Evolutionary conservation across 1,140 invertebrate species (phyloP).

Genomic region (Pentalonia nigronervosa): DNA sequence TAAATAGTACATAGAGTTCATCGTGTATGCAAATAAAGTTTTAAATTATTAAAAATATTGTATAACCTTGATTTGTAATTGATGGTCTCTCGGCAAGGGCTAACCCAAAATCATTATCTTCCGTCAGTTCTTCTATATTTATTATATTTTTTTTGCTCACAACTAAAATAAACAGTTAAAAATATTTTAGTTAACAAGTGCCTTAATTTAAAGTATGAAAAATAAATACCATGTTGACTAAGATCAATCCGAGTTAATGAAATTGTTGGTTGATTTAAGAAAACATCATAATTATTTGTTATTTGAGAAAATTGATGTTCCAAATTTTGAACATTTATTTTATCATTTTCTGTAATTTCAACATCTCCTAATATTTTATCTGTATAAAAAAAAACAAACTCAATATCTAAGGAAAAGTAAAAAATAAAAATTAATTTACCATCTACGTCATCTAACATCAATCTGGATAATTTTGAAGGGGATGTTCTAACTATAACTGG

Average conservation of each 20-base stretch:
- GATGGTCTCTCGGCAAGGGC: slow-evolving; percentile 1
- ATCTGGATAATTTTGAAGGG: slow-evolving; percentile 35
- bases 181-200: neutral
- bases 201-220: neutral
- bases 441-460: neutral
- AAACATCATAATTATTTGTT: slow-evolving; percentile 42
- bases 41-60: neutral
- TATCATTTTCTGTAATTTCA: slow-evolving; percentile 65
- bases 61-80: slow-evolving; percentile 24
- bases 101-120: slow-evolving; percentile 51
- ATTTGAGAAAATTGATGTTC: slow-evolving; percentile 51
- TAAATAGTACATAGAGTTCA: no score
- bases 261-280: slow-evolving; percentile 49
- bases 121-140: slow-evolving; percentile 41
- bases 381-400: neutral
- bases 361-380: slow-evolving; percentile 24
- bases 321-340: slow-evolving; percentile 60
- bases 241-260: slow-evolving; percentile 50
- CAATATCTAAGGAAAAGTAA: neutral
- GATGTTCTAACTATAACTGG: slow-evolving; percentile 30
- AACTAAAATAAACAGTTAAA: slow-evolving; percentile 36
- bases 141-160: slow-evolving; percentile 24
- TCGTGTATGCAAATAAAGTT: neutral
- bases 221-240: slow-evolving; percentile 43
- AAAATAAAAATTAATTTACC: slow-evolving; percentile 3